These are phyloP conservation scores for Hiodon alosoides DNA, from an alignment of 2,113 vertebrate species.

Conservation along the genomic window DNA sequence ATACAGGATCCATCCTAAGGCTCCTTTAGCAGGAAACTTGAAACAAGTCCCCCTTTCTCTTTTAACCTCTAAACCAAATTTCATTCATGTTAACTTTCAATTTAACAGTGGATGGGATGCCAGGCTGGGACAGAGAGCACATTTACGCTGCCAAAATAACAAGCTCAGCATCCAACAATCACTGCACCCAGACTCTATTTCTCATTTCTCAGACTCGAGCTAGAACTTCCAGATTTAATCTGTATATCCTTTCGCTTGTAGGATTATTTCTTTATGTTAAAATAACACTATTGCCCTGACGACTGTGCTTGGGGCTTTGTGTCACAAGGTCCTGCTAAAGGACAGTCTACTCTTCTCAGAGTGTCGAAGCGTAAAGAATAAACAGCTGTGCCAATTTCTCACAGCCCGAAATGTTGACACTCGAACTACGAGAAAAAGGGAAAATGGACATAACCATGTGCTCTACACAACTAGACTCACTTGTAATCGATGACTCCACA, in stretches of 20 bases:
- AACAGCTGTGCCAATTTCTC: no score
- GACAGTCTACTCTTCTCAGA: no score
- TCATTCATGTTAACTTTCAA: neutral
- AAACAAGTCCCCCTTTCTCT: neutral
- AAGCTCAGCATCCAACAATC: conserved; percentile 14
- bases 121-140: conserved; percentile 7
- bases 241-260: conserved; percentile 1
- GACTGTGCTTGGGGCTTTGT: no score
- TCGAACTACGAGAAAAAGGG: no score
- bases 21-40: neutral
- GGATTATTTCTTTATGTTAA: no score
- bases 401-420: no score
- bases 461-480: no score
- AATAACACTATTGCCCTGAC: no score
- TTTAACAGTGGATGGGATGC: conserved; percentile 9
- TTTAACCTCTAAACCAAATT: neutral
- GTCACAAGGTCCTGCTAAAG: no score
- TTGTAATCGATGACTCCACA: no score
- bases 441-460: no score
- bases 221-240: conserved; percentile 22
- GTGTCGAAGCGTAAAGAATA: no score
- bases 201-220: conserved; percentile 12
- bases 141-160: conserved; percentile 27
- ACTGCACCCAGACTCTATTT: conserved; percentile 29
- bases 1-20: conserved; percentile 2